A percentile compares a stretch with the other conserved stretches of the same genome.
Evolutionary conservation across 2,888 invertebrate species (phyloP).

Genomic region (Salpingus planirostris): DNA sequence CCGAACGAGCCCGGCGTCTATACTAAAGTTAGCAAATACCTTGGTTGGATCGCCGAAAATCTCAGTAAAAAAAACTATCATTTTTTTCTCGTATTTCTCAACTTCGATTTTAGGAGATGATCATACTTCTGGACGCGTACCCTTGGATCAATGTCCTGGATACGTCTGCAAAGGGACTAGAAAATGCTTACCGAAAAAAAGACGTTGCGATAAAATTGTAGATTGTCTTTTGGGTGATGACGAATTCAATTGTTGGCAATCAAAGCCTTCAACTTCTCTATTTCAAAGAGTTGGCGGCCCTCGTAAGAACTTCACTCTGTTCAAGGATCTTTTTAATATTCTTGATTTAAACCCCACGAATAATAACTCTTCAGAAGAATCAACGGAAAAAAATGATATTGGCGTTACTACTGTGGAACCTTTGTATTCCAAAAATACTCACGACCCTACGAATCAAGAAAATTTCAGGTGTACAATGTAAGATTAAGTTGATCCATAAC

Average conservation of each 20-base stretch:
- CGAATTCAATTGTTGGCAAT: conserved; percentile 54
- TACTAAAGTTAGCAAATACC: conserved; percentile 64
- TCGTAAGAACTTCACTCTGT: background rate
- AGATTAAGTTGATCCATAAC: background rate
- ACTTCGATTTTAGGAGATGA: no score
- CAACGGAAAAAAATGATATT: no score
- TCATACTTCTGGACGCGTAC: no score
- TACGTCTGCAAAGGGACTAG: conserved; percentile 56
- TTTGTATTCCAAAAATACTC: no score
- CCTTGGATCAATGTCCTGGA: conserved; percentile 61
- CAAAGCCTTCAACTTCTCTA: background rate
- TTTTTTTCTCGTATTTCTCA: no score
- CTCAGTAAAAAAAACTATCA: no score
- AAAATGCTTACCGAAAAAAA: conserved; percentile 57
- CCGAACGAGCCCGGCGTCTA: conserved; percentile 75
- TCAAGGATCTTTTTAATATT: background rate
- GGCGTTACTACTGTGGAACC: no score
- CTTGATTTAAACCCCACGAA: no score
- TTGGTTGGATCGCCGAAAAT: conserved; percentile 63
- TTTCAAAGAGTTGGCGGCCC: background rate
- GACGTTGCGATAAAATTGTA: conserved; percentile 62
- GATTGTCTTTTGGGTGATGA: conserved; percentile 77
- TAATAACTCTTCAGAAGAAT: no score
- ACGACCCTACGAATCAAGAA: no score
- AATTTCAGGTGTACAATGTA: conserved; percentile 5